phyloP scores from a whole-genome alignment of 2,113 vertebrate species.

The Nerophis lumbriciformis region DNA sequence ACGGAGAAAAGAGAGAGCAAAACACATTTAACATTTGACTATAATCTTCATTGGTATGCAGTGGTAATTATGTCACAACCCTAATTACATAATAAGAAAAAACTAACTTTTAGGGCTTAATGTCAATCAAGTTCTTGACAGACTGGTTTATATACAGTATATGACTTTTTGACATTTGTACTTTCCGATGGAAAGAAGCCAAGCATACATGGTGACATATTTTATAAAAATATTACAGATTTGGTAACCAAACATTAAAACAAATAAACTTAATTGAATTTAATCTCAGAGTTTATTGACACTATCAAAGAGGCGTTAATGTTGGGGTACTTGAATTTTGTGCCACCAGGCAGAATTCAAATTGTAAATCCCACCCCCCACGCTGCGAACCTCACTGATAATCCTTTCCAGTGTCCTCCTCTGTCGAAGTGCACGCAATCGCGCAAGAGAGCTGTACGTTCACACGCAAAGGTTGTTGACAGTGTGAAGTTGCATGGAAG shows the following conservation, averaged over 20 bases:
- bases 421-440: too few species aligned
- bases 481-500: too few species aligned
- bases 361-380: too few species aligned
- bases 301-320: too few species aligned
- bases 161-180: slow-evolving; percentile 18
- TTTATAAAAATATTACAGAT: not conserved
- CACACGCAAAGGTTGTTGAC: too few species aligned
- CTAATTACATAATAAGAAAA: slow-evolving; percentile 18
- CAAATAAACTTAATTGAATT: too few species aligned
- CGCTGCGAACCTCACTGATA: too few species aligned
- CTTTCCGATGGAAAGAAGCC: slow-evolving; percentile 13
- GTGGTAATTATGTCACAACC: slow-evolving; percentile 6
- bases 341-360: too few species aligned
- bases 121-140: slow-evolving; percentile 44
- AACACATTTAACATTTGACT: slow-evolving; percentile 17
- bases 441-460: too few species aligned
- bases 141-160: slow-evolving; percentile 46
- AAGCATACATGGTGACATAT: slow-evolving; percentile 19
- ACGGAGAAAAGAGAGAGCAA: slow-evolving; percentile 15
- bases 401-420: too few species aligned
- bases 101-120: slow-evolving; percentile 10
- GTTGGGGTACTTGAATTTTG: too few species aligned
- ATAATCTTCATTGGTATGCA: slow-evolving; percentile 20
- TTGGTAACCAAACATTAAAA: slow-evolving; percentile 6
- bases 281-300: too few species aligned